Percentiles rank a stretch among this genome's conserved stretches.
These are phyloP conservation scores for Oscheius sp. DNA, from an alignment of 2,888 invertebrate genomes.

Conservation along the genomic window DNA sequence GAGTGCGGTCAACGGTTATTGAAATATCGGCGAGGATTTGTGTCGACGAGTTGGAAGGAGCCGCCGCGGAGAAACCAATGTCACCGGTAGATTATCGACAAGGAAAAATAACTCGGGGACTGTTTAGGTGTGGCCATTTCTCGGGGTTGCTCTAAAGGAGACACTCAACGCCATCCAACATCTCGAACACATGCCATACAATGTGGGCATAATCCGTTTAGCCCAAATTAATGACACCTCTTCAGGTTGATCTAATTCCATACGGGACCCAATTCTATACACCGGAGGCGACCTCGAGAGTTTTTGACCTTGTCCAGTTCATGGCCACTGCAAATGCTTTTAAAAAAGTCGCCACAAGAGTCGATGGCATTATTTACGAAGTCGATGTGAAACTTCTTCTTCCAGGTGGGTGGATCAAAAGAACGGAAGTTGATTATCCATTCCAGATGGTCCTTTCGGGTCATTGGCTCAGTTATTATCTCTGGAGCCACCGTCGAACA, in stretches of 20 bases:
- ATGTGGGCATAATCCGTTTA: constrained; percentile 3
- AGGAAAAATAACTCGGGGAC: not conserved
- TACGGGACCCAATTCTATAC: constrained; percentile 48
- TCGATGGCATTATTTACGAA: constrained; percentile 42
- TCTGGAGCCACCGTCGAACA: constrained; percentile 47
- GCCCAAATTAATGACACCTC: not conserved
- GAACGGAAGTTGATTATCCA: not conserved
- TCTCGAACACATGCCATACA: constrained; percentile 43
- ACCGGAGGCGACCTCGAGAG: constrained; percentile 45
- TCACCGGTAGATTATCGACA: constrained; percentile 10
- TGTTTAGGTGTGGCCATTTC: constrained; percentile 46
- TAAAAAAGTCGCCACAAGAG: constrained; percentile 45
- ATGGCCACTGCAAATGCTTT: constrained; percentile 45
- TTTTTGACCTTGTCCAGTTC: constrained; percentile 51
- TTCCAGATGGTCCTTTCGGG: constrained; percentile 49
- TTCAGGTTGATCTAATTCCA: constrained; percentile 51
- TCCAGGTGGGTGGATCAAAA: constrained; percentile 21
- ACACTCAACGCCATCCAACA: constrained; percentile 45
- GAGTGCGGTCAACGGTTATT: constrained; percentile 48
- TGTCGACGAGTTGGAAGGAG: constrained; percentile 55
- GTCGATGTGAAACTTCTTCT: constrained; percentile 40
- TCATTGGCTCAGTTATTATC: constrained; percentile 45
- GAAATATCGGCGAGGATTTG: constrained; percentile 50
- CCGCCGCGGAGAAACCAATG: constrained; percentile 27
- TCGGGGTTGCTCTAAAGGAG: constrained; percentile 47